Conservation (phyloP, 2,888 invertebrate species). For the Pyrgus malvae region DNA sequence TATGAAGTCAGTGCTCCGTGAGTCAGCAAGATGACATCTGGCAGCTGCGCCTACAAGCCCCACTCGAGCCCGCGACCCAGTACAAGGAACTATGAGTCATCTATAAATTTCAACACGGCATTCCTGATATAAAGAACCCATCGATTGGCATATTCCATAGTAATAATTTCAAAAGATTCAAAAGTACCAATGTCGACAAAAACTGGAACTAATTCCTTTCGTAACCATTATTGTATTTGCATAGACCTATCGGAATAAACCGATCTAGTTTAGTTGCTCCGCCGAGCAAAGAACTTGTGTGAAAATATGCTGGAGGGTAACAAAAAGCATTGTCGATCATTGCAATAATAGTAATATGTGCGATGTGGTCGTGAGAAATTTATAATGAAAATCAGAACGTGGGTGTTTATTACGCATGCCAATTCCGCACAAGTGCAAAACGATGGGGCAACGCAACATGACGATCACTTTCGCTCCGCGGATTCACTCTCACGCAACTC, state of each 20-base stretch:
- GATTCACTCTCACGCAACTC: constrained; percentile 47
- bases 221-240: constrained; percentile 54
- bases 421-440: constrained; percentile 61
- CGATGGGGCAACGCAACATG: constrained; percentile 63
- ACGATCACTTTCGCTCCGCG: constrained; percentile 66
- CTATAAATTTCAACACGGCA: constrained; percentile 57
- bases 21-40: constrained; percentile 68
- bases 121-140: constrained; percentile 41
- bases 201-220: constrained; percentile 35
- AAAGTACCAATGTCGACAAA: constrained; percentile 2
- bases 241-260: constrained; percentile 45
- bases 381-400: constrained; percentile 69
- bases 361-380: constrained; percentile 71
- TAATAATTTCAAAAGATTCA: constrained; percentile 3
- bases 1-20: constrained; percentile 54
- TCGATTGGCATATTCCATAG: constrained; percentile 1
- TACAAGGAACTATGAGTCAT: constrained; percentile 65
- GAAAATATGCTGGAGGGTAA: constrained; percentile 55
- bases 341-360: constrained; percentile 53
- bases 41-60: constrained; percentile 51
- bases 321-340: constrained; percentile 55
- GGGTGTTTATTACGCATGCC: constrained; percentile 66
- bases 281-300: constrained; percentile 55
- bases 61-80: constrained; percentile 38
- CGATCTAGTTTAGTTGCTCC: constrained; percentile 46